These are phyloP conservation scores for Sinonovacula constricta DNA, from an alignment of 1,140 invertebrate species.

Conservation along the genomic window DNA sequence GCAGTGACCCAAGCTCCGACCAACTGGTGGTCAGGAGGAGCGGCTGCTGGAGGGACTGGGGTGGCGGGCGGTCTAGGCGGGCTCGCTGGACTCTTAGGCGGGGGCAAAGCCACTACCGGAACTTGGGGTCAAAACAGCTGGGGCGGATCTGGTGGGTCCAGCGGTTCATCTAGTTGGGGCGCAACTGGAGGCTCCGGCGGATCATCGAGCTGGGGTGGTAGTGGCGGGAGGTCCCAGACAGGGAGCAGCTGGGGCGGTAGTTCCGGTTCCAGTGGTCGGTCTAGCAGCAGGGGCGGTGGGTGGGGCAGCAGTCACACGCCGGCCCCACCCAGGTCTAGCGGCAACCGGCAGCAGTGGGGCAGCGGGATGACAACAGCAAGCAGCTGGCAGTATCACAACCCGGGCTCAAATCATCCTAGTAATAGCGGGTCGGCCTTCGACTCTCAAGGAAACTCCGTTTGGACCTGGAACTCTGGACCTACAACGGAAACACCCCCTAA, in stretches of 20 bases:
- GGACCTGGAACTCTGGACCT: not conserved
- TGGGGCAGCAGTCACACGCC: not conserved
- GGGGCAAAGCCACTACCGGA: too few species aligned
- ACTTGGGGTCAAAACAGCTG: too few species aligned
- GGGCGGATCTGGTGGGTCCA: not conserved
- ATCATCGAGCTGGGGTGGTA: not conserved
- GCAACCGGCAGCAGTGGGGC: conserved; percentile 37
- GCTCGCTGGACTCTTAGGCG: too few species aligned
- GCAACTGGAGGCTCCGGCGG: not conserved
- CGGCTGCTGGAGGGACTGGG: not conserved
- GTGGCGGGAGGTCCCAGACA: too few species aligned
- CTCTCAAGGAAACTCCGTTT: not conserved
- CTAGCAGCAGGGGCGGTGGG: not conserved
- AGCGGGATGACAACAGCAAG: conserved; percentile 20
- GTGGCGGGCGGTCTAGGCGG: too few species aligned
- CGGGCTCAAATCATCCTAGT: not conserved
- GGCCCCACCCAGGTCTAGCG: not conserved
- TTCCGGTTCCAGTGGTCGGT: not conserved
- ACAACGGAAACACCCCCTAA: not conserved
- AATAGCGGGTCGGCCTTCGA: not conserved
- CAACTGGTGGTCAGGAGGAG: not conserved
- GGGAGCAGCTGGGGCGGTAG: not conserved
- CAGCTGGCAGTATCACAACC: conserved; percentile 8
- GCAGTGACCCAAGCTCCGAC: conserved; percentile 38
- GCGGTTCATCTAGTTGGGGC: not conserved